Base-by-base conservation (phyloP, 2,113 vertebrate genomes). In the Meriones unguiculatus region DNA sequence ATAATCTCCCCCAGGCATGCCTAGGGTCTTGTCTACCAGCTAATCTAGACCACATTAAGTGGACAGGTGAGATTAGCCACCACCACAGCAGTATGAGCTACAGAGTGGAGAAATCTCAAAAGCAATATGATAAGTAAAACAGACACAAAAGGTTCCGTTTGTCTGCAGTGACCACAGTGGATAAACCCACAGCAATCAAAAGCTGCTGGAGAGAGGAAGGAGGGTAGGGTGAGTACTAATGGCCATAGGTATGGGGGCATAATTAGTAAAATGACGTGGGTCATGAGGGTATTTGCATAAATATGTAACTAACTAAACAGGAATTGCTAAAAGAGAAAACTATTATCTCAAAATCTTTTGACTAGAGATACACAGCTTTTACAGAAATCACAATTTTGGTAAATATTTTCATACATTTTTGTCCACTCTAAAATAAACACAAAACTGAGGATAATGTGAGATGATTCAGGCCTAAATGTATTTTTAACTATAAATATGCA, bases 321-420 rank as follows among this genome's bases (percentile, higher is more conserved):
- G 54, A 76, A 65, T 91, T 86, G 28, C 35, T 59, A 69, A 20
- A 35, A 88, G 64, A 22, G 28, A 81, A 88, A 92, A 12, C 30
- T 82, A 57, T 73, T 91, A 64, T 30, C 7, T n/a, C 5, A 70
- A 57, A 70, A 90, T 90, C 22, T 82, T 7, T 64, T 73, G 17
- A 70, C 30, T 87, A 41, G 20, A 6, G 7, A 93, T 2, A 41
- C 8, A 76, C 0, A 72, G 32, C 12, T 72, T 90, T 69, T 65
- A 67, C 22, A 87, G 57, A 73, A 93, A 75, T 78, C 7, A 10
- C 65, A 46, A 90, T 50, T 77, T 86, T 25, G 14, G n/a, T 75
- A 95, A 88, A 84, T 84, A 92, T 69, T 95, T 96, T 95, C 6
- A 73, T 62, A 82, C 57, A 89, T 70, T 95, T 87, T 46, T 89